Evolutionary conservation across 2,888 invertebrate genomes (phyloP), one percentile per base, ranked within the genome.

Genomic region (Gisinianus flammeolus): DNA sequence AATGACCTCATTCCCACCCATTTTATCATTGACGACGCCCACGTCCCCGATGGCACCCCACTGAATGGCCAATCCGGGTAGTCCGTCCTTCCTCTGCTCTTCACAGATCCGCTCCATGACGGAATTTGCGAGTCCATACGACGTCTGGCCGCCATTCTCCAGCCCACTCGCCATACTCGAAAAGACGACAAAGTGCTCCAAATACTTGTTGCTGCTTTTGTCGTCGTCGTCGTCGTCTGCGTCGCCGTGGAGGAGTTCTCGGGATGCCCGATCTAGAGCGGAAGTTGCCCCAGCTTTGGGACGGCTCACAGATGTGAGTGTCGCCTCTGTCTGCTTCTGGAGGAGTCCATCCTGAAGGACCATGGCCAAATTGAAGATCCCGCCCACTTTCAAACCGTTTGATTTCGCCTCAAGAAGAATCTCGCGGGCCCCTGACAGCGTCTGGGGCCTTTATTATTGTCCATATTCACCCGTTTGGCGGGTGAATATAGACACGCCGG

Each of bases 1-100:
- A 0, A 95, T 89, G 77, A 96, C 92, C 76, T 93, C 93, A 87
- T 97, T 96, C 73, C 95, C 97, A 12, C 89, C 90, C 22, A 90
- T 88, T 52, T 87, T 88, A 77, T 90, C 89, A 76, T 88, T 85
- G 74, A 97, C 90, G 54, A 95, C n/a, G n/a, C n/a, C n/a, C n/a
- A n/a, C n/a, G n/a, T n/a, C n/a, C n/a, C n/a, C n/a, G n/a, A n/a
- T n/a, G n/a, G n/a, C 96, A 56, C 97, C 96, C 96, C 96, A 97
- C 86, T 85, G n/a, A n/a, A n/a, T n/a, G n/a, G n/a, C n/a, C n/a
- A n/a, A n/a, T n/a, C n/a, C n/a, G n/a, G n/a, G n/a, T n/a, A n/a
- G n/a, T n/a, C n/a, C n/a, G n/a, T n/a, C n/a, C n/a, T n/a, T n/a
- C n/a, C n/a, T n/a, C n/a, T n/a, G n/a, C n/a, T n/a, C n/a, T n/a